phyloP scores from a whole-genome alignment of 1,140 invertebrate species.

The Neodiprion fabricii region DNA sequence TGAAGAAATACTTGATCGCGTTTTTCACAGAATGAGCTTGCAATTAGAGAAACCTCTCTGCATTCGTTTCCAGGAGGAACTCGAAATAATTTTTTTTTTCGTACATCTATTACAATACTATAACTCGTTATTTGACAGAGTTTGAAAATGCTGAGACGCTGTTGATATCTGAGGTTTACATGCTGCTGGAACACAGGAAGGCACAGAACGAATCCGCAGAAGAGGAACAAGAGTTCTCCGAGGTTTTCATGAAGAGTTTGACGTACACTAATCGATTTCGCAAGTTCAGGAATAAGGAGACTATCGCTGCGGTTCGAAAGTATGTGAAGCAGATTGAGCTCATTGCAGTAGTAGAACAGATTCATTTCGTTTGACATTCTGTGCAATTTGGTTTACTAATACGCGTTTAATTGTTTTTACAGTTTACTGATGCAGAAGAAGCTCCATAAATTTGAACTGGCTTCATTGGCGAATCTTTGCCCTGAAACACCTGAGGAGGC shows the following conservation, averaged over 20 bases:
- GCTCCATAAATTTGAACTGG: slow-evolving; percentile 98
- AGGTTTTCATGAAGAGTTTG: slow-evolving; percentile 98
- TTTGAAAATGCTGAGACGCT: slow-evolving; percentile 99
- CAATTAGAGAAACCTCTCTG: too few relatives aligned
- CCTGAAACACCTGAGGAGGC: slow-evolving; percentile 98
- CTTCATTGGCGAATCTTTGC: slow-evolving; percentile 95
- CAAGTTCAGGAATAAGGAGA: slow-evolving; percentile 98
- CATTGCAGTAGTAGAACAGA: too few relatives aligned
- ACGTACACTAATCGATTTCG: slow-evolving; percentile 96
- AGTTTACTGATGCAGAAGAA: slow-evolving; percentile 95
- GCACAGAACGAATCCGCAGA: slow-evolving; percentile 97
- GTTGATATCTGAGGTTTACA: slow-evolving; percentile 97
- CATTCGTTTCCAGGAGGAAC: not conserved
- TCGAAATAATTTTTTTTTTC: not conserved
- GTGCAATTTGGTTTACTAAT: too few relatives aligned
- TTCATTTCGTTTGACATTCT: too few relatives aligned
- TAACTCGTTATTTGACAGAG: slow-evolving; percentile 70
- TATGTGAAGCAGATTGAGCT: slow-evolving; percentile 53
- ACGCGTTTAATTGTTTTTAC: slow-evolving; percentile 47
- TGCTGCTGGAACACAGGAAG: slow-evolving; percentile 96
- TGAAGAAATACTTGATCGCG: too few relatives aligned
- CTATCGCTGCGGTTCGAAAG: slow-evolving; percentile 93
- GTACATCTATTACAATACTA: not conserved
- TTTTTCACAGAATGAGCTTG: too few relatives aligned
- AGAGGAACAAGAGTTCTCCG: slow-evolving; percentile 97